phyloP scores from a whole-genome alignment of 2,888 invertebrate species.

The Drosophila atripex region DNA sequence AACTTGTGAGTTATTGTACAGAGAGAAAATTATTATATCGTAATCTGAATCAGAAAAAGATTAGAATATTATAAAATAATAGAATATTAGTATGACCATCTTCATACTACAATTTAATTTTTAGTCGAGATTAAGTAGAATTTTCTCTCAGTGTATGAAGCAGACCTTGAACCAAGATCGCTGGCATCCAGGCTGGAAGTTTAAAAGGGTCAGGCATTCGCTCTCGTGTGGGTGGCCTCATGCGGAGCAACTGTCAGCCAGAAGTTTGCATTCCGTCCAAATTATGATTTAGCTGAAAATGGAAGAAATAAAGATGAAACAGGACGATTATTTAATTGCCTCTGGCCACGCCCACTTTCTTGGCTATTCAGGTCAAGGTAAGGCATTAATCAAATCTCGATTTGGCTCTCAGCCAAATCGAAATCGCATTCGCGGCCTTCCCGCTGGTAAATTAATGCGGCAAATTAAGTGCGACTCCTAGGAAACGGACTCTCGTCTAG shows the following conservation, averaged over 20 bases:
- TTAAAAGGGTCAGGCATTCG: slow-evolving; percentile 57
- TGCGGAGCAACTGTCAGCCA: slow-evolving; percentile 43
- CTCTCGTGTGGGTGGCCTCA: slow-evolving; percentile 71
- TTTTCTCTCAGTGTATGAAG: slow-evolving; percentile 13
- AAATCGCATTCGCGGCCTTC: slow-evolving; percentile 14
- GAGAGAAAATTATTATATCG: neutral
- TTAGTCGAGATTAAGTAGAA: neutral
- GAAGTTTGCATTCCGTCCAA: slow-evolving; percentile 26
- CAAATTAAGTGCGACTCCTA: slow-evolving; percentile 60
- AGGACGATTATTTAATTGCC: slow-evolving; percentile 33
- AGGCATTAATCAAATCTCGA: slow-evolving; percentile 6
- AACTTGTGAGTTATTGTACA: slow-evolving; percentile 50
- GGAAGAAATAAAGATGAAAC: slow-evolving; percentile 7
- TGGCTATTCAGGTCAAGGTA: slow-evolving; percentile 41
- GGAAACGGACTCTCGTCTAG: slow-evolving; percentile 19
- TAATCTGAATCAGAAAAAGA: neutral
- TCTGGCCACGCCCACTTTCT: slow-evolving; percentile 5
- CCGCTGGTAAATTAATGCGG: slow-evolving; percentile 59
- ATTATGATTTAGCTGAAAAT: slow-evolving; percentile 41
- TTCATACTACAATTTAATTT: neutral
- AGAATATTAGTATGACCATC: too few species aligned
- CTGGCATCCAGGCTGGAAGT: slow-evolving; percentile 7
- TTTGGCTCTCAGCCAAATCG: neutral
- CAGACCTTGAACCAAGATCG: slow-evolving; percentile 62
- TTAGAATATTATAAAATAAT: too few species aligned